phyloP scores from a whole-genome alignment of 2,113 vertebrate genomes.

The Cololabis saira region DNA sequence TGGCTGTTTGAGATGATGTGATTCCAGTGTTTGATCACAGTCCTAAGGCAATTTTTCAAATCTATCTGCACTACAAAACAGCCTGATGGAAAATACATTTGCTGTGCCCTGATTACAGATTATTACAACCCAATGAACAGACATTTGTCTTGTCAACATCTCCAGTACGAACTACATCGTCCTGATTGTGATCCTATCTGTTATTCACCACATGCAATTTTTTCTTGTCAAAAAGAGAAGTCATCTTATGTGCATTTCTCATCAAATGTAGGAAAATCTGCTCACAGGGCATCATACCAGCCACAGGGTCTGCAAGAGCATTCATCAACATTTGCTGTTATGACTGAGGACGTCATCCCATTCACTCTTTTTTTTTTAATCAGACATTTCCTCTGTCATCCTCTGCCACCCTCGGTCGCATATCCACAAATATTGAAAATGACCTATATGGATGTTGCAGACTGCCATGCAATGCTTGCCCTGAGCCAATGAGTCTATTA shows the following conservation, averaged over 20 bases:
- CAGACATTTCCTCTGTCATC: slow-evolving; percentile 15
- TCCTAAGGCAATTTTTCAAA: slow-evolving; percentile 73
- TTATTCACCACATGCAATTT: slow-evolving; percentile 56
- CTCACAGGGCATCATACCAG: slow-evolving; percentile 24
- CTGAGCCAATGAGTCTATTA: no score
- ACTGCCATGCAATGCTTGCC: no score
- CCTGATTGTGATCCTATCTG: slow-evolving; percentile 63
- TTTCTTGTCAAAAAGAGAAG: slow-evolving; percentile 61
- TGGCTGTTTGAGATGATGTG: slow-evolving; percentile 69
- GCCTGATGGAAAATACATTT: slow-evolving; percentile 74
- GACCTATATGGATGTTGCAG: no score
- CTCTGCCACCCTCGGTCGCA: background rate
- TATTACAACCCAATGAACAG: slow-evolving; percentile 77
- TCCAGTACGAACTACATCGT: slow-evolving; percentile 63
- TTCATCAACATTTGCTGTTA: slow-evolving; percentile 16
- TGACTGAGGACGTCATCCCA: slow-evolving; percentile 26
- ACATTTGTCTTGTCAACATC: slow-evolving; percentile 80
- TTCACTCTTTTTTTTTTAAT: background rate
- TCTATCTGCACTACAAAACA: slow-evolving; percentile 69
- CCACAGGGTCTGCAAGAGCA: slow-evolving; percentile 10
- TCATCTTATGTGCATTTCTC: slow-evolving; percentile 46
- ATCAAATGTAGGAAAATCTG: slow-evolving; percentile 39
- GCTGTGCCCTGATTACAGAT: slow-evolving; percentile 76
- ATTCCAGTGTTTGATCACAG: slow-evolving; percentile 73
- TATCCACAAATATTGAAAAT: no score